Evolutionary conservation across 2,888 invertebrate species (phyloP).

Genomic region (Dugesia japonica): DNA sequence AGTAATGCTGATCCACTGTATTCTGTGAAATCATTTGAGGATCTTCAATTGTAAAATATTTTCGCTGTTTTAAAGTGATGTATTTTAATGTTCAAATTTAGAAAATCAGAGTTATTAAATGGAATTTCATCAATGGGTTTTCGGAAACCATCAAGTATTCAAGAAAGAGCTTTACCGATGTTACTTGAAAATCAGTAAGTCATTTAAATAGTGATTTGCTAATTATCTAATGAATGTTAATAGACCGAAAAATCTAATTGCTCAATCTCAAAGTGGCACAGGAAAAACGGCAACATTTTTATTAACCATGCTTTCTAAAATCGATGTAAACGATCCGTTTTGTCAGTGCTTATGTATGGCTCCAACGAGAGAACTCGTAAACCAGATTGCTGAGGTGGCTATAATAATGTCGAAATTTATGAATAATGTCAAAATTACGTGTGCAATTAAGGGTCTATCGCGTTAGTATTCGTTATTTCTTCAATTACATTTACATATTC

Average conservation of each 20-base stretch:
- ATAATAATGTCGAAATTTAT: constrained; percentile 78
- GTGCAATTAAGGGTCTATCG: constrained; percentile 76
- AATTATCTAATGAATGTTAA: too few relatives aligned
- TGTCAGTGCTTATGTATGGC: constrained; percentile 69
- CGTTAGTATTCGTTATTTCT: too few relatives aligned
- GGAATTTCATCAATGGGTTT: constrained; percentile 68
- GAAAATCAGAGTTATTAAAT: constrained; percentile 72
- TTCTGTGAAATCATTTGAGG: too few relatives aligned
- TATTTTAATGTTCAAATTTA: too few relatives aligned
- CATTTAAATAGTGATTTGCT: too few relatives aligned
- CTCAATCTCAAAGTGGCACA: constrained; percentile 94
- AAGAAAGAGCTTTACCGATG: constrained; percentile 82
- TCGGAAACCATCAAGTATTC: constrained; percentile 91
- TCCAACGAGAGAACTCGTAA: constrained; percentile 89
- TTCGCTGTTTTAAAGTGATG: too few relatives aligned
- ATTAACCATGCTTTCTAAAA: constrained; percentile 80
- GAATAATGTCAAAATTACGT: constrained; percentile 70
- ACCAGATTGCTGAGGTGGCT: constrained; percentile 86
- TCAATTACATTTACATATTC: too few relatives aligned
- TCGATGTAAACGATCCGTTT: constrained; percentile 62
- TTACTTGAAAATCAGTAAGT: constrained; percentile 49
- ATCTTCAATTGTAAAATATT: too few relatives aligned
- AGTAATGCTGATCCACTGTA: too few relatives aligned
- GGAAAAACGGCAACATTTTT: constrained; percentile 98
- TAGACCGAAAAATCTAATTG: constrained; percentile 86